Base-by-base conservation (phyloP, 2,888 invertebrate species). In the Sesamia inferens region DNA sequence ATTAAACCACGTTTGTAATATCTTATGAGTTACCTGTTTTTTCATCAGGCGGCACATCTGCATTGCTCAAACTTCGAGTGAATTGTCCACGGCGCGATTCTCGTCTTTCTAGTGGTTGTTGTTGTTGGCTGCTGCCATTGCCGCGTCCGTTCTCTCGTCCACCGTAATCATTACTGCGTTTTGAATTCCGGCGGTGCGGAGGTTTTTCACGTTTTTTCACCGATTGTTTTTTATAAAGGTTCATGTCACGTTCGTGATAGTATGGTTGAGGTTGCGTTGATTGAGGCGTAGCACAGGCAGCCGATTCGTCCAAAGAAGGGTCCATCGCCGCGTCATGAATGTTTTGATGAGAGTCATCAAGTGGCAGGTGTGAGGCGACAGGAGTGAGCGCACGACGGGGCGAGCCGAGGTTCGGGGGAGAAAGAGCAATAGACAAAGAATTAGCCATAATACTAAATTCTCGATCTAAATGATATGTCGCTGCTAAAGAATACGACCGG, bases 11-110 rank as follows among this genome's bases (percentile, higher is more conserved):
- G n/a, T 47, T 16, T 55, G 71, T 47, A 68, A 61, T 65, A 24
- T 55, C 42, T 70, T 79, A 55, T 72, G 39, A 65, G 58, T 81
- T 93, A 96, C 96, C 96, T 93, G 94, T 97, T 97, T 98, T 98
- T 92, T 99, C 98, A 89, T 98, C 98, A 14, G 97, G 97, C 54
- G 98, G 98, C 67, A 97, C 97, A 90, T 98, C 98, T 39, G 98
- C 97, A 93, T 98, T 98, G 88, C 98, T 98, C 83, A 98, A 96
- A 94, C 98, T 98, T 88, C 98, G 97, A 73, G 98, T 98, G 91
- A 98, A 98, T 90, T 94, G 97, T 86, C 92, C 97, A 89, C 94
- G 97, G 88, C 96, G 94, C 5, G 96, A 97, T 78, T 97, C 97
- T 68, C 97, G 97, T 78, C 97, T 90, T 76, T 96, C 96, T 62